Conservation (phyloP, 2,888 invertebrate species). For the Rhyacophila evoluta region DNA sequence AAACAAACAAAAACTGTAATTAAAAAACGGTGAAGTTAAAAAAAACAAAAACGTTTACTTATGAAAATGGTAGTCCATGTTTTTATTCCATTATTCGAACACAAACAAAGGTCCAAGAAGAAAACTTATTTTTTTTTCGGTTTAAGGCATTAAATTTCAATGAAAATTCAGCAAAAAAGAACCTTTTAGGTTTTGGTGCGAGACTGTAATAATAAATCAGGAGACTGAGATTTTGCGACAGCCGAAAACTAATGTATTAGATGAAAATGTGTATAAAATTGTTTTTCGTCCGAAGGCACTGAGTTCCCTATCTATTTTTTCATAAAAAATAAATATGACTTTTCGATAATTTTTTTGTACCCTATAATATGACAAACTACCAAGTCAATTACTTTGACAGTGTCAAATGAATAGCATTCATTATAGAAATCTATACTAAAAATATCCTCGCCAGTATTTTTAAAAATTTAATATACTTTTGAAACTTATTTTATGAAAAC, state of each 20-base stretch:
- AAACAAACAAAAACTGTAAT: too few species aligned
- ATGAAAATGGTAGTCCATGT: not conserved
- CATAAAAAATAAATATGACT: not conserved
- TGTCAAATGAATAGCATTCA: not conserved
- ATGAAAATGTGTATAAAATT: not conserved
- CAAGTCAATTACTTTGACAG: not conserved
- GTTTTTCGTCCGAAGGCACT: not conserved
- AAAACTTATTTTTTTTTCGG: not conserved
- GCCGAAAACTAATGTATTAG: not conserved
- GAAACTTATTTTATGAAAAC: too few species aligned
- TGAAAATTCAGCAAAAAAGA: not conserved
- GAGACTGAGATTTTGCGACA: not conserved
- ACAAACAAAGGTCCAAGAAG: not conserved
- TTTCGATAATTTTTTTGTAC: not conserved
- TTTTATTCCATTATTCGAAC: not conserved
- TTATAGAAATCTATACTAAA: too few species aligned
- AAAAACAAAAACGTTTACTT: not conserved
- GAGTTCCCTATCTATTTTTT: not conserved
- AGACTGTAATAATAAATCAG: not conserved
- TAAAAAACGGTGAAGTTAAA: not conserved
- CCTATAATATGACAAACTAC: not conserved
- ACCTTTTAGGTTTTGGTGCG: not conserved
- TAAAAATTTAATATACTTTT: too few species aligned
- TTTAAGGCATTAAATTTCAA: not conserved
- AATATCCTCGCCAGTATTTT: too few species aligned